A percentile compares a stretch with the other conserved stretches of the same genome.
Conservation (phyloP, 2,888 invertebrate species). For the Prenolepis imparis region DNA sequence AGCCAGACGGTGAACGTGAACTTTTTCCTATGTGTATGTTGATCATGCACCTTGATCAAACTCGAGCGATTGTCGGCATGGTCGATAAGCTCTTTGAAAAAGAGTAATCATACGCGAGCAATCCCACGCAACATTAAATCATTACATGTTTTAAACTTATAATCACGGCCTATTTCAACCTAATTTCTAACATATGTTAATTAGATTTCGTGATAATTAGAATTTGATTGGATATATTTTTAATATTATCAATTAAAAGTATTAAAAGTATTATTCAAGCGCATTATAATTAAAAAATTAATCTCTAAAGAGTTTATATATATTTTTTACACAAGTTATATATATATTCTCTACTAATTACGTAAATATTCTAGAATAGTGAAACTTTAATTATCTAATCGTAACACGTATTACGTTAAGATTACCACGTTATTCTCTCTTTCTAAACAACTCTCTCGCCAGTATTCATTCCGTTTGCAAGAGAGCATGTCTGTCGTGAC, state of each 20-base stretch:
- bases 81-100: slow-evolving; percentile 28
- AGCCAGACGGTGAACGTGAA: slow-evolving; percentile 53
- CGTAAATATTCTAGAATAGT: background rate
- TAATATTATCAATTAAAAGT: background rate
- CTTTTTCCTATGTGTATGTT: slow-evolving; percentile 48
- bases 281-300: background rate
- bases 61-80: slow-evolving; percentile 35
- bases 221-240: background rate
- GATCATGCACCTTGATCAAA: slow-evolving; percentile 39
- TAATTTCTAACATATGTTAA: slow-evolving; percentile 1
- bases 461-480: background rate
- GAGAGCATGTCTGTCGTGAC: background rate
- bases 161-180: background rate
- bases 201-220: background rate
- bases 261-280: background rate
- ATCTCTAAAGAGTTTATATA: too few relatives aligned
- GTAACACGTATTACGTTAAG: background rate
- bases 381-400: background rate
- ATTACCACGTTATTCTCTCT: background rate
- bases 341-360: too few relatives aligned
- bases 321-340: background rate
- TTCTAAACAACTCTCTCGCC: background rate
- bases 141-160: background rate
- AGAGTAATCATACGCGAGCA: background rate
- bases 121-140: background rate